These are phyloP conservation scores for Eurosta solidaginis DNA, from an alignment of 1,140 invertebrate species.

Conservation along the genomic window DNA sequence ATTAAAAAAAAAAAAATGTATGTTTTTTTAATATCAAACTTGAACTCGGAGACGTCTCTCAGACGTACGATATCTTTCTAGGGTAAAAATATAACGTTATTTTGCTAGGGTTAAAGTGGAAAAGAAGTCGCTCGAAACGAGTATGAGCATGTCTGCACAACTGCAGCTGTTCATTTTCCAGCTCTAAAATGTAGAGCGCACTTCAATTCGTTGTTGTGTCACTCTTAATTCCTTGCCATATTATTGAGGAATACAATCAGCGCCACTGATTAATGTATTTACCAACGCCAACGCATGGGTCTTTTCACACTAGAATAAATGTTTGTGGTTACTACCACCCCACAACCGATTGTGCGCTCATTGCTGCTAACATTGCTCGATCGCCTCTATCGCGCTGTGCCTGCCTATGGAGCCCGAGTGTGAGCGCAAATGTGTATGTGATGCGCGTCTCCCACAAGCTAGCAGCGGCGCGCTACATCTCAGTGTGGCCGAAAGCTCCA, in stretches of 20 bases:
- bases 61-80: no score
- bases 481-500: constrained; percentile 21
- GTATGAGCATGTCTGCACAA: no score
- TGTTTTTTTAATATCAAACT: no score
- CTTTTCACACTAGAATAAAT: neutral
- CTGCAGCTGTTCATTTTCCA: no score
- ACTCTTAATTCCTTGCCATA: neutral
- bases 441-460: neutral
- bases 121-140: no score
- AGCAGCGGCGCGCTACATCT: neutral
- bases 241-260: neutral
- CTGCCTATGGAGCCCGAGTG: neutral
- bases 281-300: neutral
- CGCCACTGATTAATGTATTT: neutral
- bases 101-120: no score
- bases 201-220: neutral
- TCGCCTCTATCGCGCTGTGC: neutral
- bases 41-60: no score
- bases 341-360: no score
- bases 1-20: no score
- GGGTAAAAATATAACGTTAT: no score
- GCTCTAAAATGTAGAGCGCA: neutral
- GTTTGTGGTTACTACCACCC: neutral
- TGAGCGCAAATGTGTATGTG: neutral
- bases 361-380: neutral